Conservation (phyloP, 1,140 invertebrate genomes). For the Drosophila malerkotliana region DNA sequence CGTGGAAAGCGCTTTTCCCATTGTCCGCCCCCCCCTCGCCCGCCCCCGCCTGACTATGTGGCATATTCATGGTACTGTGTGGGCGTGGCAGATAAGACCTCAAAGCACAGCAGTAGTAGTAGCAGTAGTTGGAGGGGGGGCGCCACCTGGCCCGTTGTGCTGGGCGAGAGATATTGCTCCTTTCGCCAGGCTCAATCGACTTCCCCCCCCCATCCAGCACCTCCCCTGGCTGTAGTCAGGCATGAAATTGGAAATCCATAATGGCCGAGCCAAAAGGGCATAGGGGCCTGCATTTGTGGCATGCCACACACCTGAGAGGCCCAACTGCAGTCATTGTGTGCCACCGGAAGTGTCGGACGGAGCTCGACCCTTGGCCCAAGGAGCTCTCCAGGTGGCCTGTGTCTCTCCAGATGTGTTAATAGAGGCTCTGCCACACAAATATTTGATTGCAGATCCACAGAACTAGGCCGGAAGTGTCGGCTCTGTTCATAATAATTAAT, state of each 20-base stretch:
- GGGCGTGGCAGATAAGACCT: constrained; percentile 47
- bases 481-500: background rate
- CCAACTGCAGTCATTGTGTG: constrained; percentile 11
- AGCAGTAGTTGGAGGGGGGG: background rate
- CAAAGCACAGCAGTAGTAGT: no score
- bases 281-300: background rate
- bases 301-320: constrained; percentile 7
- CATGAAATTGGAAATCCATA: constrained; percentile 80
- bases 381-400: background rate
- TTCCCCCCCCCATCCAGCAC: constrained; percentile 47
- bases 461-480: background rate
- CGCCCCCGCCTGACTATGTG: no score
- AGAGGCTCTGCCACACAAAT: constrained; percentile 11
- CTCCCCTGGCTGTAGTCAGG: constrained; percentile 51
- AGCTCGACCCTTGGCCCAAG: background rate
- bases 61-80: background rate
- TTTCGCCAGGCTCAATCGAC: background rate
- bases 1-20: constrained; percentile 38
- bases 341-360: background rate
- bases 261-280: constrained; percentile 35
- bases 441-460: constrained; percentile 20
- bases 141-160: constrained; percentile 13
- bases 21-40: background rate
- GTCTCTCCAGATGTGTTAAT: constrained; percentile 1
- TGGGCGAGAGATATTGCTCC: constrained; percentile 23